Base-by-base conservation (phyloP, 2,888 invertebrate genomes). In the Aphidoletes aphidimyza region DNA sequence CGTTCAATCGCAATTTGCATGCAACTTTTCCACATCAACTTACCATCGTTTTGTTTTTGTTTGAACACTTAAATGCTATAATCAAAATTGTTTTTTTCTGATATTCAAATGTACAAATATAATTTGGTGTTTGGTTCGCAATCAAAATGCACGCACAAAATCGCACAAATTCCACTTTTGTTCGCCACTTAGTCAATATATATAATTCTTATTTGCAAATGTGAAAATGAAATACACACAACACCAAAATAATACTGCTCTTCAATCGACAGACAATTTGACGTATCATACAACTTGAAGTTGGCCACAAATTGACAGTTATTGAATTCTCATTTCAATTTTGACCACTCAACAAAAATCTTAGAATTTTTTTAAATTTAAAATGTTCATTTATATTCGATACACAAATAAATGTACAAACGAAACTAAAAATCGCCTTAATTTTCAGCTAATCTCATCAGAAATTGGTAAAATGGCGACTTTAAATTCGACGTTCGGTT, bases 161-260 rank as follows among this genome's bases (percentile, higher is more conserved):
- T 42, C 42, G 42, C 42, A 42, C 6, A 42, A 42, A 9, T 42
- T 42, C 42, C 8, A 42, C 42, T 42, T 42, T 42, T 42, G 14
- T 14, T 42, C 42, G 8, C 42, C 14, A 42, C 6, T 9, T 42
- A 42, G 6, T 42, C 14, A 6, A 6, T 42, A n/a, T n/a, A n/a
- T n/a, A n/a, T n/a, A n/a, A n/a, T n/a, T n/a, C 19, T 47, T 26
- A 30, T 37, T 81, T 81, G 81, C 81, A 81, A n/a, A 30, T 69
- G 22, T 36, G 19, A 78, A 78, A 78, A 59, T 26, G 30, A 78
- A 36, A 9, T 36, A 78, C 36, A 78, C 78, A 81, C 81, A 81
- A 81, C n/a, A 81, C 81, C 81, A 81, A 81, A 81, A 81, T 81
- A 81, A 81, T 81, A 81, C 37, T n/a, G n/a, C 37, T 81, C 22